Evolutionary conservation across 1,140 invertebrate species (phyloP), one percentile per base, ranked within the genome.

Genomic region (Callitettix versicolor): DNA sequence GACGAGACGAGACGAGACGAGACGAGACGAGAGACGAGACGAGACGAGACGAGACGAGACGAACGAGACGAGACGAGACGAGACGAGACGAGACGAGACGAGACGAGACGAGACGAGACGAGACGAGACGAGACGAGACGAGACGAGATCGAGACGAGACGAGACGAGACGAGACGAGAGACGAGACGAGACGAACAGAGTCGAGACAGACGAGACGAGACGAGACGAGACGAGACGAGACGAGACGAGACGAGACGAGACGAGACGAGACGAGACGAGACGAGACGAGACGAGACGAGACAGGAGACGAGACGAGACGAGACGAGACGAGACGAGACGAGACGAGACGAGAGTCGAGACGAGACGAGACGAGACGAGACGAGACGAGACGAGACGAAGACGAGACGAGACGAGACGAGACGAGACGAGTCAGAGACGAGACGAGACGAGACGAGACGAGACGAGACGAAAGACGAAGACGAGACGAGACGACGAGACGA

Each of bases 31-130:
- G n/a, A n/a, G n/a, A n/a, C n/a, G n/a, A n/a, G n/a, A n/a, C n/a
- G 48, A 34, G 48, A 51, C 24, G 48, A 26, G 48, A 51, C 22
- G 48, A 51, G 22, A 30, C n/a, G 48, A n/a, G n/a, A n/a, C n/a
- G n/a, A n/a, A n/a, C n/a, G n/a, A n/a, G n/a, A n/a, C n/a, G n/a
- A n/a, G n/a, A 51, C 5, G 48, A 51, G 48, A 51, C 24, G 48
- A 5, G 48, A 51, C 48, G 48, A 17, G 48, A 51, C 24, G 48
- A 34, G 48, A 51, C 48, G 48, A 34, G 48, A 51, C 48, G 48
- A 40, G 48, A 51, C 48, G 48, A 34, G 48, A 51, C 48, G 48
- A 51, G 48, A 51, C 24, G 48, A 17, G 48, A 51, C 24, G 48
- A 26, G 48, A 51, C 22, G 48, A 17, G 48, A 51, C 24, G 48